phyloP scores from a whole-genome alignment of 2,113 vertebrate species.

The Crotophaga sulcirostris region DNA sequence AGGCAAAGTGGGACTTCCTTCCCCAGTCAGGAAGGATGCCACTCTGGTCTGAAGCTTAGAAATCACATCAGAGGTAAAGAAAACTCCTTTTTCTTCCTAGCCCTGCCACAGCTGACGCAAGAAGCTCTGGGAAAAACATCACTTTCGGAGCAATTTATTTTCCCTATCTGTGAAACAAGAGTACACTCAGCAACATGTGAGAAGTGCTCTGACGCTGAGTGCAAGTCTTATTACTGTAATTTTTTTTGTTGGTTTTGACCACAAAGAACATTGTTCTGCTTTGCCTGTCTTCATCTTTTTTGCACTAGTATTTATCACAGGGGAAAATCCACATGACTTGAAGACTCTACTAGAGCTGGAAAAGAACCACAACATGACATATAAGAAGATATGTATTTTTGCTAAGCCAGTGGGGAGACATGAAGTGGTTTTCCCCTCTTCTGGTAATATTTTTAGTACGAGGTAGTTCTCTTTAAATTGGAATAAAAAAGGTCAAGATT shows the following conservation, averaged over 20 bases:
- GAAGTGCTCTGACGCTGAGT: not conserved
- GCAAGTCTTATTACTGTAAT: not conserved
- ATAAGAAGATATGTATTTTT: not conserved
- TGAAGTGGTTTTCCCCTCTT: not conserved
- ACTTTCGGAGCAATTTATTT: not conserved
- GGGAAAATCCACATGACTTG: not conserved
- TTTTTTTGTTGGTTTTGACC: not conserved
- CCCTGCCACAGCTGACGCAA: not conserved
- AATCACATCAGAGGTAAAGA: not conserved
- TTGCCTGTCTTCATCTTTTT: not conserved
- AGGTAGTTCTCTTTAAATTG: not conserved
- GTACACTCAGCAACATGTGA: not conserved
- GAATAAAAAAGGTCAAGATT: not conserved
- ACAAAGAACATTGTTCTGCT: conserved; percentile 22
- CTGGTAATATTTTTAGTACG: not conserved
- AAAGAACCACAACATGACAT: not conserved
- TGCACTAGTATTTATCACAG: not conserved
- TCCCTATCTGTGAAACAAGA: not conserved
- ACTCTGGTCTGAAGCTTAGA: not conserved
- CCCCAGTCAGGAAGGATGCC: not conserved
- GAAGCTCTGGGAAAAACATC: not conserved
- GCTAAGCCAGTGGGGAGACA: not conserved
- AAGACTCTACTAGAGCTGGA: not conserved
- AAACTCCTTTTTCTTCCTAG: not conserved
- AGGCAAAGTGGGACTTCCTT: not conserved